These are phyloP conservation scores for Mesocentrotus franciscanus DNA, from an alignment of 53 echinoderm and acorn worm species.

Conservation along the genomic window DNA sequence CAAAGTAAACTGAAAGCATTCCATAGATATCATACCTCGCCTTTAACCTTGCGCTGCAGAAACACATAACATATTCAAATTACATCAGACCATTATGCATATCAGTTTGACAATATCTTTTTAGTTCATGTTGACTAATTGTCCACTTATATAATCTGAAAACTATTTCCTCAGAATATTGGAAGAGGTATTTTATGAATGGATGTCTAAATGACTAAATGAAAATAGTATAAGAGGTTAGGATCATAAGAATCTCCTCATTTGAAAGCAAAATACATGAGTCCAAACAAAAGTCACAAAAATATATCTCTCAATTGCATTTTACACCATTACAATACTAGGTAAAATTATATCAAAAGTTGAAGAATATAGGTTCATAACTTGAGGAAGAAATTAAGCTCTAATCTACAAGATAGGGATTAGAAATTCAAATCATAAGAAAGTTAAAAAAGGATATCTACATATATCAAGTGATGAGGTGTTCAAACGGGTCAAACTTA, in stretches of 20 bases:
- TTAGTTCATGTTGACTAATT: background rate
- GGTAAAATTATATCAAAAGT: background rate
- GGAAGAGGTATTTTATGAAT: background rate
- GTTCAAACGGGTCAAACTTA: background rate
- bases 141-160: background rate
- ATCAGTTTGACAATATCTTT: background rate
- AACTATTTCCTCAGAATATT: background rate
- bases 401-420: too few species aligned
- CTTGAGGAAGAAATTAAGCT: background rate
- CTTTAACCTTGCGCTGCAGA: constrained; percentile 58
- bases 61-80: constrained; percentile 50
- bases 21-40: constrained; percentile 34
- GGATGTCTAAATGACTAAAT: background rate
- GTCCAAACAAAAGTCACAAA: background rate
- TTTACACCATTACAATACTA: background rate
- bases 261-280: background rate
- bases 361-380: background rate
- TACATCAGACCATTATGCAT: background rate
- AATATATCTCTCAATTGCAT: background rate
- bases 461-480: background rate
- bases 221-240: background rate
- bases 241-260: background rate
- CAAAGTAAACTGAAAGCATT: constrained; percentile 8
- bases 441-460: background rate
- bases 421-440: too few species aligned